Percentiles rank a stretch among this genome's conserved stretches.
These are phyloP conservation scores for Jordanella pulchra DNA, from an alignment of 2,797 vertebrate species.

Conservation along the genomic window DNA sequence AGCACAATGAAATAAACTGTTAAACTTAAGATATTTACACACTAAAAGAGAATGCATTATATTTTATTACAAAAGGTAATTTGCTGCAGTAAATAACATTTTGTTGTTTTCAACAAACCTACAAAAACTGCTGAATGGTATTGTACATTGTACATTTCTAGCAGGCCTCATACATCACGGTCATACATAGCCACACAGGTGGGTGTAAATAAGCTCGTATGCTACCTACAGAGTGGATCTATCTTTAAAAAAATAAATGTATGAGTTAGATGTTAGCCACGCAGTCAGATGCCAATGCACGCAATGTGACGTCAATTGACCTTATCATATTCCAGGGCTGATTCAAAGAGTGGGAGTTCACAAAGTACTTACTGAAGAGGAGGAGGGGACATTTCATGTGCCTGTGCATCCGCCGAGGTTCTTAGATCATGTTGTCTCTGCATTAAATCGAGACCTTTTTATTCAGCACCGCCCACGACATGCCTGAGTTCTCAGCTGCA, in stretches of 20 bases:
- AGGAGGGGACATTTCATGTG: constrained; percentile 37
- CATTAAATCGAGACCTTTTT: constrained; percentile 55
- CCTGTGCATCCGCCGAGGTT: constrained; percentile 27
- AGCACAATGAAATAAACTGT: too few relatives aligned
- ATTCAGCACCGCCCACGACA: constrained; percentile 60
- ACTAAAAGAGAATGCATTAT: too few relatives aligned
- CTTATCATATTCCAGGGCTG: constrained; percentile 6
- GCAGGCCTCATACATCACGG: constrained; percentile 42
- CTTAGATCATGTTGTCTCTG: constrained; percentile 31
- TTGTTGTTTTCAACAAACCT: background rate
- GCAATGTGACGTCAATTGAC: constrained; percentile 16
- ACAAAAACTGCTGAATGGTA: constrained; percentile 53
- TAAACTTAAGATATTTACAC: too few relatives aligned
- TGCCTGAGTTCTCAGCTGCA: constrained; percentile 50
- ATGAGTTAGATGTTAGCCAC: constrained; percentile 38
- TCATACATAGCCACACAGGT: constrained; percentile 6
- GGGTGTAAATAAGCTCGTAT: constrained; percentile 23
- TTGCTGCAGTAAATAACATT: too few relatives aligned
- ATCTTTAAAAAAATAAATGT: constrained; percentile 33
- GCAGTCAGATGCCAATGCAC: constrained; percentile 29
- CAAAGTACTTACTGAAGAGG: constrained; percentile 27
- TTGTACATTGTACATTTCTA: constrained; percentile 42
- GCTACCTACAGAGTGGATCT: constrained; percentile 16
- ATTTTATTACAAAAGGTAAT: too few relatives aligned
- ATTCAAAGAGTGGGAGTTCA: constrained; percentile 31